Percentiles rank a stretch among this genome's conserved stretches.
Evolutionary conservation across 2,797 vertebrate genomes (phyloP).

Genomic region (Alosa sapidissima): DNA sequence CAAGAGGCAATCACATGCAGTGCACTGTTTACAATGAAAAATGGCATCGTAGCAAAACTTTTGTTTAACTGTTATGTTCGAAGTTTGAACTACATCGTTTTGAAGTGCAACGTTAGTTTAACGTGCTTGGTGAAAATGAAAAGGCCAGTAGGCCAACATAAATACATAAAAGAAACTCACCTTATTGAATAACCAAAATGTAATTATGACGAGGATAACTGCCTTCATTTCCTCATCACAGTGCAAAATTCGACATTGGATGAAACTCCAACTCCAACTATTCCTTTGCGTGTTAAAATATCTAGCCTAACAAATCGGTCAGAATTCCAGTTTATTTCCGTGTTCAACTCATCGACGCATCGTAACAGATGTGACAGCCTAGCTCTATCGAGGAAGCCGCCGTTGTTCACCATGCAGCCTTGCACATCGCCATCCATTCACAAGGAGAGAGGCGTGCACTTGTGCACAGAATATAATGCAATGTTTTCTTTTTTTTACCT

Average conservation of each 20-base stretch:
- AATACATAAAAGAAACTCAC: constrained; percentile 22
- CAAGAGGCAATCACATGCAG: too few relatives aligned
- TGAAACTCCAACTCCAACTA: background rate
- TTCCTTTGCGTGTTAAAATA: background rate
- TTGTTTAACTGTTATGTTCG: too few relatives aligned
- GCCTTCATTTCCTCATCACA: constrained; percentile 6
- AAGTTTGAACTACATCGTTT: too few relatives aligned
- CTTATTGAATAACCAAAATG: constrained; percentile 29
- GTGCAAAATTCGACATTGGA: background rate
- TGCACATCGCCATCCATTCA: background rate
- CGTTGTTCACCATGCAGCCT: background rate
- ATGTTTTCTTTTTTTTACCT: background rate
- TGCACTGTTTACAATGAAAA: too few relatives aligned
- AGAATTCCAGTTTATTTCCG: background rate
- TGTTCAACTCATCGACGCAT: background rate
- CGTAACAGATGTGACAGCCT: background rate
- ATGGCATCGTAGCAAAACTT: too few relatives aligned
- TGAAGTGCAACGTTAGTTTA: background rate
- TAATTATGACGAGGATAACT: constrained; percentile 11
- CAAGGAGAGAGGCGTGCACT: background rate
- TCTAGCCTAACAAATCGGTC: background rate
- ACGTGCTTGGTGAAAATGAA: background rate
- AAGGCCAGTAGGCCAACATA: background rate
- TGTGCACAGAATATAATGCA: background rate
- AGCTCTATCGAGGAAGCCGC: background rate